phyloP scores from a whole-genome alignment of 2,113 vertebrate species.

The Oryzias javanicus region DNA sequence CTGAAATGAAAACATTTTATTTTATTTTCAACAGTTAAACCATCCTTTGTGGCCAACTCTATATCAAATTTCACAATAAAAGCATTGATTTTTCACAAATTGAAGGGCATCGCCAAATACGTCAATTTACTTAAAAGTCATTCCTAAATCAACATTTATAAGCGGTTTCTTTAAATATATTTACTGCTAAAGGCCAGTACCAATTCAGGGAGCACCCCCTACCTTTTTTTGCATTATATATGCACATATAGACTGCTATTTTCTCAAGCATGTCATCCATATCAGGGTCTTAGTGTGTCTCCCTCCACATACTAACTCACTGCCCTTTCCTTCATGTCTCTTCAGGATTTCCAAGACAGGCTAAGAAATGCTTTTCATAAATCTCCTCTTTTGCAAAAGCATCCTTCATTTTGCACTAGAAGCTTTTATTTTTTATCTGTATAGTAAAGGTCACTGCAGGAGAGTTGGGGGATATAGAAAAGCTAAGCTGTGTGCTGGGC shows the following conservation, averaged over 20 bases:
- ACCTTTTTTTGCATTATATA: slow-evolving; percentile 65
- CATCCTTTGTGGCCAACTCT: no score
- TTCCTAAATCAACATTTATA: slow-evolving; percentile 50
- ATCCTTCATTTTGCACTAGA: slow-evolving; percentile 42
- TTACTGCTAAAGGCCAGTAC: background rate
- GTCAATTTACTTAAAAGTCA: slow-evolving; percentile 29
- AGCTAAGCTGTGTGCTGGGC: slow-evolving; percentile 63
- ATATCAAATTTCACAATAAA: no score
- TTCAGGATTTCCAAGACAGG: slow-evolving; percentile 65
- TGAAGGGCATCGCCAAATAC: slow-evolving; percentile 10
- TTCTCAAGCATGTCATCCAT: slow-evolving; percentile 55
- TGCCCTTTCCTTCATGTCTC: slow-evolving; percentile 72
- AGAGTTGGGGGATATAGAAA: slow-evolving; percentile 53
- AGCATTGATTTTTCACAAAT: no score
- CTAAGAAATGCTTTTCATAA: slow-evolving; percentile 71
- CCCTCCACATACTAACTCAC: slow-evolving; percentile 57
- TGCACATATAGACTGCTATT: slow-evolving; percentile 76
- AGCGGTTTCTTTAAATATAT: slow-evolving; percentile 28
- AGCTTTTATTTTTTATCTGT: slow-evolving; percentile 57
- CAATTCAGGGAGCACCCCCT: background rate
- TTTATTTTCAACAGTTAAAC: background rate
- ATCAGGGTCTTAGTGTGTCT: slow-evolving; percentile 63
- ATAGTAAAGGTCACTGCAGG: slow-evolving; percentile 72
- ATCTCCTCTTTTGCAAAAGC: slow-evolving; percentile 68
- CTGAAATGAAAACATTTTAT: background rate